Evolutionary conservation across 2,797 vertebrate species (phyloP).

Genomic region (Sebastiscus albofasciatus): DNA sequence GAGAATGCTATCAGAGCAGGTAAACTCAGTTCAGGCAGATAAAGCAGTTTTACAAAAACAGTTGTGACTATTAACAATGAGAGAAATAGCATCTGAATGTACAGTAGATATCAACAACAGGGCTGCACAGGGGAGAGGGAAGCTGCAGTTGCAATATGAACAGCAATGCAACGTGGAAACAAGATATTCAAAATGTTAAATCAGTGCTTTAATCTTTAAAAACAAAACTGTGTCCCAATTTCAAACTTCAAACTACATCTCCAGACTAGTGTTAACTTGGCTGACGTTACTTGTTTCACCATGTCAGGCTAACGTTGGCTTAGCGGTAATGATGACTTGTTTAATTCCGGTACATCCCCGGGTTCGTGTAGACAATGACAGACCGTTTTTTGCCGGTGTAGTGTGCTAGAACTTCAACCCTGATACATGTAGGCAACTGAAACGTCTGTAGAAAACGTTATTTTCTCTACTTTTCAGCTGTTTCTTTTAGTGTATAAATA

Average conservation of each 20-base stretch:
- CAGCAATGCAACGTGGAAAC: neutral
- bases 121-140: neutral
- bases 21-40: neutral
- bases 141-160: neutral
- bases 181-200: neutral
- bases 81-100: neutral
- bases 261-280: neutral
- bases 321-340: too few species aligned
- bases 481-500: neutral
- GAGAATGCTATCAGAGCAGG: neutral
- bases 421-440: neutral
- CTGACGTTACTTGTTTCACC: too few species aligned
- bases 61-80: neutral
- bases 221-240: neutral
- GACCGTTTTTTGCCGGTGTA: neutral
- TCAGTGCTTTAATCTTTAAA: constrained; percentile 18
- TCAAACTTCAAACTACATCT: neutral
- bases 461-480: neutral
- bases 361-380: neutral
- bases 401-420: neutral
- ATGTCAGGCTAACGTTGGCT: fast-evolving
- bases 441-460: neutral
- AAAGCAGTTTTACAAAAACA: neutral
- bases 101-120: neutral
- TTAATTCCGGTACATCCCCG: too few species aligned